phyloP scores from a whole-genome alignment of 2,797 vertebrate species.

The Macropodus opercularis region DNA sequence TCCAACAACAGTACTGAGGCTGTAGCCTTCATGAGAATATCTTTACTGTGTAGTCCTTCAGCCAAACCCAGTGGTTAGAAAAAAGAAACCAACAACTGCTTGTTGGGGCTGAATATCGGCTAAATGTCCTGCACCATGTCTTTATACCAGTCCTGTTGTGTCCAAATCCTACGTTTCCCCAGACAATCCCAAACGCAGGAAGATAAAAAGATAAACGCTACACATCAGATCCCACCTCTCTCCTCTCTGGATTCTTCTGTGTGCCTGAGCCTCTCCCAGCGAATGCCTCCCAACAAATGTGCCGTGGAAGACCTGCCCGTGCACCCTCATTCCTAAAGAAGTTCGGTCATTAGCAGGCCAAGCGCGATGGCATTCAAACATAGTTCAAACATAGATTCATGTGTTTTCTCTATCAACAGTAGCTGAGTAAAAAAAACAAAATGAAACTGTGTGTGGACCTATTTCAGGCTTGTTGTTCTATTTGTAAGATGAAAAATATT shows the following conservation, averaged over 20 bases:
- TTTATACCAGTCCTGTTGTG: constrained; percentile 20
- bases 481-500: too few relatives aligned
- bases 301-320: constrained; percentile 38
- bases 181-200: constrained; percentile 27
- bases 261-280: constrained; percentile 53
- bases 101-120: background rate
- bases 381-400: constrained; percentile 33
- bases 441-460: background rate
- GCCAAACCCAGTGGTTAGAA: too few relatives aligned
- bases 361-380: constrained; percentile 2
- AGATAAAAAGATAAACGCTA: too few relatives aligned
- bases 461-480: too few relatives aligned
- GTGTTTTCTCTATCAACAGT: constrained; percentile 45
- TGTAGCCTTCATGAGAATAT: too few relatives aligned
- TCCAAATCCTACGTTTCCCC: constrained; percentile 25
- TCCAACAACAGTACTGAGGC: constrained; percentile 12
- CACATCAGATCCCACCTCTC: constrained; percentile 42
- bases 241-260: constrained; percentile 53
- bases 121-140: too few relatives aligned
- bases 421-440: constrained; percentile 4
- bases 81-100: too few relatives aligned
- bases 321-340: constrained; percentile 34
- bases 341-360: constrained; percentile 29
- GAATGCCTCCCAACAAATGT: constrained; percentile 62
- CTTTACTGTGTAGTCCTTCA: too few relatives aligned